Conservation (phyloP, 2,888 invertebrate species). For the Ophioninae sp. region DNA sequence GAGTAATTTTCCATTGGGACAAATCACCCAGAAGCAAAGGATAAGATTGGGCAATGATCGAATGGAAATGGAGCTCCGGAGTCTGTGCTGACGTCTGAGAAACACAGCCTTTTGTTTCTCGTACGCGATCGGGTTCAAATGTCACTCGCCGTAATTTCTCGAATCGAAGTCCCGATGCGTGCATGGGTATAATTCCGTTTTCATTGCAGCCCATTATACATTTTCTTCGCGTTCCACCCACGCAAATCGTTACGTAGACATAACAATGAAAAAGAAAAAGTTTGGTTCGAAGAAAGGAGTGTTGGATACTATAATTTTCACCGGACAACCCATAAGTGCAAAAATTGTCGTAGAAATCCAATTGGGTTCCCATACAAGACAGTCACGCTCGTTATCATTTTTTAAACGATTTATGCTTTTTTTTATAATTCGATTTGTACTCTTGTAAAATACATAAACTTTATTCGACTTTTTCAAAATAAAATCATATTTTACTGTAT, state of each 20-base stretch:
- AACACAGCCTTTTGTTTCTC: conserved; percentile 51
- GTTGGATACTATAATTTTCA: background rate
- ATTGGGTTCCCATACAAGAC: background rate
- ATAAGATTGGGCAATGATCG: background rate
- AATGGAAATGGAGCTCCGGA: conserved; percentile 45
- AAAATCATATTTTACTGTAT: too few species aligned
- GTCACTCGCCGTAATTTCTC: conserved; percentile 48
- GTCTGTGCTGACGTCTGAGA: conserved; percentile 3
- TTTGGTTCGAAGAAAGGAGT: background rate
- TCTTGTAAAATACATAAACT: too few species aligned
- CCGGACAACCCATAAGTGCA: background rate
- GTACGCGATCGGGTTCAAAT: conserved; percentile 62
- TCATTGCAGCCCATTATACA: background rate
- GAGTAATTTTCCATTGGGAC: background rate
- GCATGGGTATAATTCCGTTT: conserved; percentile 41
- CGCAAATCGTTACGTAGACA: background rate
- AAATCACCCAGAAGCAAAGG: background rate
- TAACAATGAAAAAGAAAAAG: background rate
- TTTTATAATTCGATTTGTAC: too few species aligned
- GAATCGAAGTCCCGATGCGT: background rate
- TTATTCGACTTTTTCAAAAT: too few species aligned
- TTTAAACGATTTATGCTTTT: too few species aligned
- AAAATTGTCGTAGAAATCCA: background rate
- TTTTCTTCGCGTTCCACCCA: background rate
- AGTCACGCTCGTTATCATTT: too few species aligned